phyloP scores from a whole-genome alignment of 1,140 invertebrate species.

The Eriosoma lanigerum region DNA sequence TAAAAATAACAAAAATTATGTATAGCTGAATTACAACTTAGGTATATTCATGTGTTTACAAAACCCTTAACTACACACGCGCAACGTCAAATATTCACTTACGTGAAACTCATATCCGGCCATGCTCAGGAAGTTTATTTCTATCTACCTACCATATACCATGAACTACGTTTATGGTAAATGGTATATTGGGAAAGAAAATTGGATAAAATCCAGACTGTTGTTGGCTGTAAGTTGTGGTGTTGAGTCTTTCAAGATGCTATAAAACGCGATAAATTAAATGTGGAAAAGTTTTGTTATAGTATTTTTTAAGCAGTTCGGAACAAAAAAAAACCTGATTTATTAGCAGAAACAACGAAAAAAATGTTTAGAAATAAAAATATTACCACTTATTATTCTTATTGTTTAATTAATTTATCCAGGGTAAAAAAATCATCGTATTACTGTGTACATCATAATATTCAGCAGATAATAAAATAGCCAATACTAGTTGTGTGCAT shows the following conservation, averaged over 20 bases:
- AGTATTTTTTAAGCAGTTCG: neutral
- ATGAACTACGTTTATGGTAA: neutral
- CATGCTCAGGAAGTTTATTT: constrained; percentile 28
- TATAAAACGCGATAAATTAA: constrained; percentile 22
- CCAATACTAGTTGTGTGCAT: no score
- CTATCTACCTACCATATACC: neutral
- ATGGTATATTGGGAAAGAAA: constrained; percentile 24
- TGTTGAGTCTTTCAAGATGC: constrained; percentile 32
- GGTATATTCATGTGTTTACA: neutral
- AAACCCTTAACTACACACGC: neutral
- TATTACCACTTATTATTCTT: neutral
- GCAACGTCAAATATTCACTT: constrained; percentile 40
- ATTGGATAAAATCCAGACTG: constrained; percentile 43
- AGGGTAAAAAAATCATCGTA: no score
- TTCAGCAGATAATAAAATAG: no score
- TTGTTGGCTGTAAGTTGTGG: constrained; percentile 3
- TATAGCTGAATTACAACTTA: no score
- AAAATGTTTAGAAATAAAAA: no score
- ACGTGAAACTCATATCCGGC: constrained; percentile 43
- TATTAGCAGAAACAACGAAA: neutral
- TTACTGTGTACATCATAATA: no score
- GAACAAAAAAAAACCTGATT: constrained; percentile 22
- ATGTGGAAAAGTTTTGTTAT: constrained; percentile 19
- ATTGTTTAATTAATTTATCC: neutral
- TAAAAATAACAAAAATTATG: no score